A percentile compares a stretch with the other conserved stretches of the same genome.
Conservation (phyloP, 1,140 invertebrate species). For the Leptopilina clavipes region DNA sequence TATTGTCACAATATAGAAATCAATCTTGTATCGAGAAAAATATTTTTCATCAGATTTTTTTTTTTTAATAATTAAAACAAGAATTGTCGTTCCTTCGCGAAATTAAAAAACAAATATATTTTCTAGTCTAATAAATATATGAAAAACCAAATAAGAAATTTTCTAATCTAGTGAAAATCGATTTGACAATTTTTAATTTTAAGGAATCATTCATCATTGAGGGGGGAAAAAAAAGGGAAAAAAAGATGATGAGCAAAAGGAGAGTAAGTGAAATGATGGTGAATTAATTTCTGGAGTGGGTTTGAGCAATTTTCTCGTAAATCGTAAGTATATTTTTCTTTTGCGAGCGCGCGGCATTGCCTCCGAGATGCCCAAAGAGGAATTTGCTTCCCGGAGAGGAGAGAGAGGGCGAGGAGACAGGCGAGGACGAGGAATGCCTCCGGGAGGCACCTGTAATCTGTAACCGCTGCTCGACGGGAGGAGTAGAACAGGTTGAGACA, state of each 20-base stretch:
- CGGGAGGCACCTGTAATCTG: constrained; percentile 72
- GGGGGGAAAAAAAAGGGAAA: too few species aligned
- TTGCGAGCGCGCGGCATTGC: constrained; percentile 35
- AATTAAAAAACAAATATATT: too few species aligned
- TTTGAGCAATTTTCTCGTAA: constrained; percentile 27
- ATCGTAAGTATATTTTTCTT: constrained; percentile 33
- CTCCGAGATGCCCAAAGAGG: constrained; percentile 47
- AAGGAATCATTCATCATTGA: not conserved
- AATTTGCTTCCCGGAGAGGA: constrained; percentile 47
- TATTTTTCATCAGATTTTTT: too few species aligned
- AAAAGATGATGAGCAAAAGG: not conserved
- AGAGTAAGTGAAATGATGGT: constrained; percentile 35
- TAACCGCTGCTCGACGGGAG: constrained; percentile 67
- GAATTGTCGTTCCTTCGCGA: too few species aligned
- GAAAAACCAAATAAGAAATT: too few species aligned
- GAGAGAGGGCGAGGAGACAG: constrained; percentile 32
- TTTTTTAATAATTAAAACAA: not conserved
- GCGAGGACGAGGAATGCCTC: constrained; percentile 64
- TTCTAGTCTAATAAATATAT: too few species aligned
- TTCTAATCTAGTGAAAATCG: too few species aligned
- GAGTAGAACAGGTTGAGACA: constrained; percentile 71
- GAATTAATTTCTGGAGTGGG: constrained; percentile 29
- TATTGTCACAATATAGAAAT: too few species aligned
- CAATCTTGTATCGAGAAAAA: too few species aligned
- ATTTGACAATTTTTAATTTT: too few species aligned